phyloP scores from a whole-genome alignment of 1,140 invertebrate genomes.

The Drosophila oshimai region DNA sequence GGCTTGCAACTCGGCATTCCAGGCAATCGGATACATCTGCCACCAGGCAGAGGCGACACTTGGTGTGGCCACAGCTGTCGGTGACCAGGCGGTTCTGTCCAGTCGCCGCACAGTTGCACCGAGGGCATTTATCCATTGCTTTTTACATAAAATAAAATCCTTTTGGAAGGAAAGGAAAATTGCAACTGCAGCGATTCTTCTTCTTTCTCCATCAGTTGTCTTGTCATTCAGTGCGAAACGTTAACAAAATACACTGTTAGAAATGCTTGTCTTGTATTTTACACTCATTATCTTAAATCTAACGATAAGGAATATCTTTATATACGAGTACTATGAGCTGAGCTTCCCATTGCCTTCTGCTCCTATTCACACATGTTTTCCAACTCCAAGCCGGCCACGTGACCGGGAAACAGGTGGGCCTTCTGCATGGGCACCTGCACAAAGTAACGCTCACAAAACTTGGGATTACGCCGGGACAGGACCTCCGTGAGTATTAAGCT shows the following conservation, averaged over 20 bases:
- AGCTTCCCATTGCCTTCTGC: not conserved
- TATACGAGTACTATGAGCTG: slow-evolving; percentile 28
- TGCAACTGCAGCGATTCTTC: slow-evolving; percentile 23
- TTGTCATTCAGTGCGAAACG: slow-evolving; percentile 27
- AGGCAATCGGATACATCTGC: slow-evolving; percentile 83
- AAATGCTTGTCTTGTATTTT: not conserved
- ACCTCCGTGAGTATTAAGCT: slow-evolving; percentile 59
- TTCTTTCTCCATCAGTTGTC: slow-evolving; percentile 16
- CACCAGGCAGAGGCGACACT: slow-evolving; percentile 84
- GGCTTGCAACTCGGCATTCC: slow-evolving; percentile 55
- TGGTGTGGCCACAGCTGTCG: slow-evolving; percentile 84
- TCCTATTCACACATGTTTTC: slow-evolving; percentile 39
- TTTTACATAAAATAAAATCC: not conserved
- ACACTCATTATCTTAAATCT: not conserved
- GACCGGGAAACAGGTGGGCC: slow-evolving; percentile 65
- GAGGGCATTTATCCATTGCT: slow-evolving; percentile 52
- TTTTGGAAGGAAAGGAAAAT: slow-evolving; percentile 1
- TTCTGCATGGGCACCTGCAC: slow-evolving; percentile 75
- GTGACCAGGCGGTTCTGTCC: slow-evolving; percentile 84
- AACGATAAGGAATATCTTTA: slow-evolving; percentile 26
- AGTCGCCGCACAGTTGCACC: slow-evolving; percentile 48
- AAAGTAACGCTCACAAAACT: slow-evolving; percentile 74
- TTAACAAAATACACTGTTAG: not conserved
- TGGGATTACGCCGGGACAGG: slow-evolving; percentile 53
- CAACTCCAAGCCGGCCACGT: slow-evolving; percentile 60